Evolutionary conservation across 2,888 invertebrate genomes (phyloP).

Genomic region (Euplagia quadripunctaria): DNA sequence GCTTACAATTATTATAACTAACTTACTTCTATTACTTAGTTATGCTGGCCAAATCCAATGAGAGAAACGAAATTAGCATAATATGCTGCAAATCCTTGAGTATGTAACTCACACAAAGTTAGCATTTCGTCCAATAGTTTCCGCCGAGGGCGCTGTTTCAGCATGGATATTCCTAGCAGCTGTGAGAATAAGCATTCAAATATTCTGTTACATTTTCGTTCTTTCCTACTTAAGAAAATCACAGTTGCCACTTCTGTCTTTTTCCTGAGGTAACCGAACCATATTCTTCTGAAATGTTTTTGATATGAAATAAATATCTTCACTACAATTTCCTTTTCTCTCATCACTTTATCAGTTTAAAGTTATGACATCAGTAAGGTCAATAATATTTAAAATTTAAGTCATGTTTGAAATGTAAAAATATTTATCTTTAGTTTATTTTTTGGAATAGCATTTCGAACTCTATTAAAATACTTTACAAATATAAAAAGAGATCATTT

Average conservation of each 20-base stretch:
- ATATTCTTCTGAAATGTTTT: too few relatives aligned
- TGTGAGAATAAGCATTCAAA: slow-evolving; percentile 3
- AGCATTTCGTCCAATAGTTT: slow-evolving; percentile 9
- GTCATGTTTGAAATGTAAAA: too few relatives aligned
- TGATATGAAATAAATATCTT: too few relatives aligned
- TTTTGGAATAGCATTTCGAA: too few relatives aligned
- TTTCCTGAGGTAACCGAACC: too few relatives aligned
- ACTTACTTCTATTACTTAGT: slow-evolving; percentile 2
- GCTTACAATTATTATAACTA: background rate
- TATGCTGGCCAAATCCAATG: slow-evolving; percentile 7
- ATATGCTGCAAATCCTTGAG: slow-evolving; percentile 9
- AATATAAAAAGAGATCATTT: too few relatives aligned
- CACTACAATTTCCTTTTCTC: too few relatives aligned
- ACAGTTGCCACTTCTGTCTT: background rate
- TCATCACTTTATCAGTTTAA: too few relatives aligned
- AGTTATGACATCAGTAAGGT: too few relatives aligned
- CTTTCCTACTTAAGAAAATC: background rate
- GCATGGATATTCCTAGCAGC: slow-evolving; percentile 18
- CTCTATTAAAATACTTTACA: too few relatives aligned
- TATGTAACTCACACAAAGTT: slow-evolving; percentile 17
- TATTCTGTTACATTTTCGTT: slow-evolving; percentile 8
- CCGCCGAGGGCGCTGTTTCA: slow-evolving; percentile 2
- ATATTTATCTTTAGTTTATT: too few relatives aligned
- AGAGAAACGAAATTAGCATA: slow-evolving; percentile 13
- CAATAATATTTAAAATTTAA: too few relatives aligned